Evolutionary conservation across 2,888 invertebrate species (phyloP), one percentile per base, ranked within the genome.

Genomic region (Melanostoma mellinum): DNA sequence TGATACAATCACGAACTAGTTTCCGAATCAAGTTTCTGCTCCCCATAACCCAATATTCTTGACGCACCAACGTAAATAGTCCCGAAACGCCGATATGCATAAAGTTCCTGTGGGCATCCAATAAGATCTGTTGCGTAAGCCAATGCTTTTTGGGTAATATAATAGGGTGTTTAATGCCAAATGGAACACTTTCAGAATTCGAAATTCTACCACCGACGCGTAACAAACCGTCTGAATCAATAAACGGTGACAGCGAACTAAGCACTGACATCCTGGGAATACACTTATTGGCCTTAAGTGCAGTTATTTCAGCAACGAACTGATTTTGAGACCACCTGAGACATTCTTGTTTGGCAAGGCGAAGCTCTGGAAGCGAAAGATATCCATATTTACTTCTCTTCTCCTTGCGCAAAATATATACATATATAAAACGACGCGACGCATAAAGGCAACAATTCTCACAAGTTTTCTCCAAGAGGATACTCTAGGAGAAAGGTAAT

Each of bases 171-270:
- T 85, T 85, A 10, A 80, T 78, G 40, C 77, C 68, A 38, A 81
- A 86, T 1, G 55, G 63, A 5, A 86, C 55, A 4, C 1, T 20
- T 20, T 48, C 38, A 6, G 84, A 74, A 10, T 86, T 86, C 3
- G 71, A 44, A 4, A 85, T 40, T 67, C 86, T 78, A 4, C 84
- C 81, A 30, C 85, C 85, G 9, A 85, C 85, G 35, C 85, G 74
- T 8, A 86, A n/a, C 1, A 85, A n/a, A 3, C 82, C 79, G 20
- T 56, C 9, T 6, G 60, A 32, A 33, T 85, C 85, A 6, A 86
- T 61, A 58, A 86, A 87, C 6, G 85, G 85, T 46, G 46, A 46
- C 46, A 46, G 10, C n/a, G 46, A 46, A 46, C 46, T 46, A n/a
- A 46, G 3, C 46, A n/a, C 10, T 32, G 40, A 35, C 44, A 86